These are phyloP conservation scores for Melinopterus prodromus DNA, from an alignment of 2,888 invertebrate species.

Conservation along the genomic window DNA sequence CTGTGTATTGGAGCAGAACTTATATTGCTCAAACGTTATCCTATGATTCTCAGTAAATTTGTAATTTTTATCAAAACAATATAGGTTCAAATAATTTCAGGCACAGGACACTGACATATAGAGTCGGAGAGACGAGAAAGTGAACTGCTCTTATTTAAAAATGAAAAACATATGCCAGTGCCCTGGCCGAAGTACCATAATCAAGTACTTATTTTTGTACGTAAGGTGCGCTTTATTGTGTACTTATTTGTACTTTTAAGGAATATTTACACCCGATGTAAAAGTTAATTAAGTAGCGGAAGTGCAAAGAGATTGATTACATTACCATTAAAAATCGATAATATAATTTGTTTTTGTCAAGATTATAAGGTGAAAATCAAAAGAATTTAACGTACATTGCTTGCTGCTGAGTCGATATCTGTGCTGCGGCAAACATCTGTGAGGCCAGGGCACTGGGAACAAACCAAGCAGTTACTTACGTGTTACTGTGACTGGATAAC, in stretches of 20 bases:
- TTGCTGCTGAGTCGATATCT: conserved; percentile 92
- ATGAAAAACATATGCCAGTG: conserved; percentile 75
- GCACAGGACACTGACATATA: conserved; percentile 62
- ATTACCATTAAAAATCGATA: not conserved
- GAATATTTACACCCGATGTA: not conserved
- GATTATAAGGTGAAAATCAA: conserved; percentile 30
- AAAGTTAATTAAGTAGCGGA: conserved; percentile 12
- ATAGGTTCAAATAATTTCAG: conserved; percentile 35
- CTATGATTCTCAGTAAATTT: not conserved
- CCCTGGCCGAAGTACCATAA: conserved; percentile 73
- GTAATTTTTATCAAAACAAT: not conserved
- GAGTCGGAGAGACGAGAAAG: conserved; percentile 25
- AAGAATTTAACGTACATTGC: conserved; percentile 80
- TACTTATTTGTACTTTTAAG: conserved; percentile 5
- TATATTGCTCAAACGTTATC: too few relatives aligned
- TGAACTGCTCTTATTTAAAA: conserved; percentile 40
- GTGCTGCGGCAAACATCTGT: conserved; percentile 93
- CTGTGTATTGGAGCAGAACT: too few relatives aligned
- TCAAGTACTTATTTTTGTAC: not conserved
- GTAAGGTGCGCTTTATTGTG: conserved; percentile 7
- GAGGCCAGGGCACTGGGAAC: conserved; percentile 95
- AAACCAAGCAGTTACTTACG: conserved; percentile 59
- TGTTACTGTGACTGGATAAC: conserved; percentile 31
- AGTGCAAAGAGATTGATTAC: not conserved
- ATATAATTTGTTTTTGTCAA: not conserved